Evolutionary conservation across 2,113 vertebrate species (phyloP), one percentile per base, ranked within the genome.

Genomic region (Cnemophilus loriae): DNA sequence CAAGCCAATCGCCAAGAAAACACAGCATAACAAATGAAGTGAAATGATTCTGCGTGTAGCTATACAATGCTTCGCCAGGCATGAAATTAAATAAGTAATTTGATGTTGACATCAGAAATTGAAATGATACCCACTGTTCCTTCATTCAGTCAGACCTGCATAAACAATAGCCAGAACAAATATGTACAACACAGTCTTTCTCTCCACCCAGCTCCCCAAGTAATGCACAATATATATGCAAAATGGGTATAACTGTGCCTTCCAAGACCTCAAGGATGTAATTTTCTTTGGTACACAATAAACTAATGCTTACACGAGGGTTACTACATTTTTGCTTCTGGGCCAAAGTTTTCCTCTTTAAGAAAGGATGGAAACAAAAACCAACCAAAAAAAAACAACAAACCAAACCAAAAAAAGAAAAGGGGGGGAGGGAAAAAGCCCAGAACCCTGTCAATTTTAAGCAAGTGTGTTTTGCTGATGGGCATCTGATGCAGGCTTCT

Each of bases 11-110:
- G 98, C 98, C 98, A 98, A 96, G 97, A 98, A 98, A 98, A 99
- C 98, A 99, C 98, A 98, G 98, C 98, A 98, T 98, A 99, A 98
- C 98, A 98, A 99, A 98, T 98, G 98, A 98, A 99, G 98, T 99
- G 98, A 98, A 98, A 98, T 97, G 98, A 99, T 99, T 98, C 98
- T 98, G 98, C 97, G 95, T 99, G 99, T 99, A 99, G 98, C 99
- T 99, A 98, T 98, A 98, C 97, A 98, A 98, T 98, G 99, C 99
- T 99, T 99, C 98, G 96, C 98, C 98, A 98, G 99, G 99, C 99
- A 99, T 99, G 99, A 99, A 99, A 99, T 99, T 98, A 99, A 99
- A 99, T 99, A 99, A 99, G 99, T 99, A 98, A 99, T 99, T 99
- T 99, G 98, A 99, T 99, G 99, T 99, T 99, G 98, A 99, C 99